phyloP scores from a whole-genome alignment of 1,140 invertebrate genomes.

The Tyrophagus putrescentiae region DNA sequence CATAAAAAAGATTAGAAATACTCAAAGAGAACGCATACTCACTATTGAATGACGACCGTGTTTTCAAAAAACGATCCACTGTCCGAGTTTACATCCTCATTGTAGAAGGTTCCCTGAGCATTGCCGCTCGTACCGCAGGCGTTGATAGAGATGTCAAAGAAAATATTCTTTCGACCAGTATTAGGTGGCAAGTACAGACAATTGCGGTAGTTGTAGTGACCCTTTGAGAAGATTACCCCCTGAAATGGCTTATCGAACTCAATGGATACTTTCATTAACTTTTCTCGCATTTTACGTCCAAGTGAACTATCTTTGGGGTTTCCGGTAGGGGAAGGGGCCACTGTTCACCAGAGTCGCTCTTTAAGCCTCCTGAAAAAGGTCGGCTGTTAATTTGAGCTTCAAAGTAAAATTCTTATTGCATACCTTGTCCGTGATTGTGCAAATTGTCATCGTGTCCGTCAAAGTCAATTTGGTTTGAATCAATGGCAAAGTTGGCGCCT shows the following conservation, averaged over 20 bases:
- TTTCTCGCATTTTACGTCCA: constrained; percentile 32
- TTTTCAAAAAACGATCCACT: constrained; percentile 87
- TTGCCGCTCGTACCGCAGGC: constrained; percentile 71
- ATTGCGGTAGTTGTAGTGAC: constrained; percentile 62
- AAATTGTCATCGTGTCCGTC: neutral
- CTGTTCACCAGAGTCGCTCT: constrained; percentile 18
- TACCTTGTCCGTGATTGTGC: too few species aligned
- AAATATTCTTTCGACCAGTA: constrained; percentile 68
- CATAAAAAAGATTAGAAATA: constrained; percentile 44
- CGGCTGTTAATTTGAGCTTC: too few species aligned
- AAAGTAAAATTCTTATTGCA: too few species aligned
- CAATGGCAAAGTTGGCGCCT: neutral
- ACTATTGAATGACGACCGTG: constrained; percentile 84
- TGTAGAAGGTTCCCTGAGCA: constrained; percentile 23
- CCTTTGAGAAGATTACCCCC: constrained; percentile 31
- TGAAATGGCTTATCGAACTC: constrained; percentile 32
- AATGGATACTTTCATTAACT: constrained; percentile 31
- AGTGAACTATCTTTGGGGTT: constrained; percentile 29
- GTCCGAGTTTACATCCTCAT: constrained; percentile 48
- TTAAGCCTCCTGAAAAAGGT: too few species aligned
- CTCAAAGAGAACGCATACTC: too few species aligned
- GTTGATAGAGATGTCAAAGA: constrained; percentile 78
- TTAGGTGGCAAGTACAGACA: constrained; percentile 79
- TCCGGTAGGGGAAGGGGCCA: constrained; percentile 29
- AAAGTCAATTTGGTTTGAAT: neutral